Evolutionary conservation across 2,888 invertebrate genomes (phyloP), one percentile per base, ranked within the genome.

Genomic region (Diachrysia chrysitis): DNA sequence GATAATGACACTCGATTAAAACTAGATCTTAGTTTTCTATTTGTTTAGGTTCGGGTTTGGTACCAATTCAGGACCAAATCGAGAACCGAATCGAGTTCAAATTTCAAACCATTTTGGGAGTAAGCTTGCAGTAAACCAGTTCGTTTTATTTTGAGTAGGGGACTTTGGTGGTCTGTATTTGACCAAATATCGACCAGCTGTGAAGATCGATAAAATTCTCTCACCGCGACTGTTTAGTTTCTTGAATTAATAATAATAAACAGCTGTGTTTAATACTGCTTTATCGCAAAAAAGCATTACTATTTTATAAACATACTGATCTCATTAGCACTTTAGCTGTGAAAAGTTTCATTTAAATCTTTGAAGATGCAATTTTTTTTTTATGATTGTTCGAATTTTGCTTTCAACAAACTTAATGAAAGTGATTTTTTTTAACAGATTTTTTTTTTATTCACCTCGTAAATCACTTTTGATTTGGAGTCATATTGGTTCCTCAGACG

Each of bases 131-230:
- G n/a, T n/a, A n/a, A n/a, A n/a, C n/a, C n/a, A n/a, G n/a, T n/a
- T n/a, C 55, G 64, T 59, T 74, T 69, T 65, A 73, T 72, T 69
- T 58, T 51, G 25, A 32, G n/a, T 46, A 55, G 48, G n/a, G n/a
- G n/a, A n/a, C n/a, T n/a, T n/a, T n/a, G n/a, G n/a, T n/a, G n/a
- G n/a, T n/a, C n/a, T n/a, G n/a, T n/a, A n/a, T n/a, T n/a, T n/a
- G n/a, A n/a, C n/a, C n/a, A n/a, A n/a, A 63, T 25, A 63, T 53
- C 14, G 58, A 19, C 32, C 53, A 58, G n/a, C 23, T 37, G 54
- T 59, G 35, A 58, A 9, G 0, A 3, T n/a, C 48, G 46, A 70
- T 59, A 65, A 65, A 63, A 66, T 68, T 29, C 32, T 32, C 32
- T 32, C 55, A 51, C 75, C 59, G 66, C 25, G 62, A 63, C 48